Percentiles rank a stretch among this genome's conserved stretches.
These are phyloP conservation scores for Cryptotis parvus DNA, from an alignment of 2,113 vertebrate genomes.

Conservation along the genomic window DNA sequence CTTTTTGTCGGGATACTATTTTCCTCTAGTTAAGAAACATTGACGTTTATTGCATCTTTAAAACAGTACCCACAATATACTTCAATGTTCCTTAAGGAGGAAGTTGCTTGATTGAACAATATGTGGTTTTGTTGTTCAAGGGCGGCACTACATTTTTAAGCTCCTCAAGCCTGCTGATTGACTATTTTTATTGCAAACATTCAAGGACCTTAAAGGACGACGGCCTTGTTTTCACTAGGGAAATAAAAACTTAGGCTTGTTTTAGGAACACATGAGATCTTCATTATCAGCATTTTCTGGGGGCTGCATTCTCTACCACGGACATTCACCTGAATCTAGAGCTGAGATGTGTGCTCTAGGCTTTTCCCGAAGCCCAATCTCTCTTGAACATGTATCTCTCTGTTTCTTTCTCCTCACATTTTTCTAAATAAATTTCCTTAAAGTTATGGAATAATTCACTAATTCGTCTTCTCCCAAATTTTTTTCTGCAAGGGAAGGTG, in stretches of 20 bases:
- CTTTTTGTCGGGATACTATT: slow-evolving; percentile 14
- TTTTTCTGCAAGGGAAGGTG: too few relatives aligned
- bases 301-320: too few relatives aligned
- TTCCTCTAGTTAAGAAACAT: background rate
- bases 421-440: too few relatives aligned
- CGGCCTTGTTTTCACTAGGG: background rate
- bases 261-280: slow-evolving; percentile 53
- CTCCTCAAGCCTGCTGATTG: background rate
- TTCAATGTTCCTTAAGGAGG: background rate
- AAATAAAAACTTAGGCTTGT: slow-evolving; percentile 48
- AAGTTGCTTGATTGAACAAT: slow-evolving; percentile 9
- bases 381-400: too few relatives aligned
- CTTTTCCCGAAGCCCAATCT: too few relatives aligned
- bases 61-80: slow-evolving; percentile 21
- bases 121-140: slow-evolving; percentile 16
- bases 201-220: slow-evolving; percentile 54
- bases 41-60: too few relatives aligned
- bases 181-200: slow-evolving; percentile 66
- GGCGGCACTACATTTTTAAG: slow-evolving; percentile 47
- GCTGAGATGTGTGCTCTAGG: too few relatives aligned
- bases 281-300: slow-evolving; percentile 33
- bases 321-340: too few relatives aligned
- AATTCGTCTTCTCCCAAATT: too few relatives aligned
- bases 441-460: too few relatives aligned
- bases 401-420: too few relatives aligned